These are phyloP conservation scores for Phasia obesa DNA, from an alignment of 2,888 invertebrate genomes.

Conservation along the genomic window DNA sequence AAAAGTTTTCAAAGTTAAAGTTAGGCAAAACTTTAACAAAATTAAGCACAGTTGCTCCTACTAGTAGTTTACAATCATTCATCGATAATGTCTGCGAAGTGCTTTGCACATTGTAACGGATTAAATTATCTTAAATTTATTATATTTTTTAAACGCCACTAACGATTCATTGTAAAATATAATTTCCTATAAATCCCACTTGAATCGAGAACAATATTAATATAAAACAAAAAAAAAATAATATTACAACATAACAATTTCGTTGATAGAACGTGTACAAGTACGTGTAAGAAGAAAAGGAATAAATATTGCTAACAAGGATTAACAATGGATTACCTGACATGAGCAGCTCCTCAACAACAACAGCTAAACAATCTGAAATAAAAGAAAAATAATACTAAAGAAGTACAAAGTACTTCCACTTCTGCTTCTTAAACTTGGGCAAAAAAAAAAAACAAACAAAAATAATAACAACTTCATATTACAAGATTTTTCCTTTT, in stretches of 20 bases:
- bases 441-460: constrained; percentile 14
- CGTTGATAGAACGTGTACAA: constrained; percentile 56
- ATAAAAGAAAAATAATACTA: constrained; percentile 29
- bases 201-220: constrained; percentile 35
- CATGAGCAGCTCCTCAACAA: constrained; percentile 60
- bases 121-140: constrained; percentile 51
- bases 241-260: constrained; percentile 48
- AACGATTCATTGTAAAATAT: constrained; percentile 24
- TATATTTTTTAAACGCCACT: constrained; percentile 44
- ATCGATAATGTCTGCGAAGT: constrained; percentile 10
- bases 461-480: constrained; percentile 26
- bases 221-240: constrained; percentile 14
- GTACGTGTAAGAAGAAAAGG: constrained; percentile 43
- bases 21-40: not conserved
- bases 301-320: constrained; percentile 71
- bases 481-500: constrained; percentile 39
- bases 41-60: not conserved
- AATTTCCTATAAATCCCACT: constrained; percentile 45
- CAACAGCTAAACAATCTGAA: constrained; percentile 34
- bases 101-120: not conserved
- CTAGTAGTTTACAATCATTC: not conserved
- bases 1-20: not conserved
- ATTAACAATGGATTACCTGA: constrained; percentile 74
- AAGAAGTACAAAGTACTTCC: constrained; percentile 22
- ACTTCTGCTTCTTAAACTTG: constrained; percentile 35